Evolutionary conservation across 2,888 invertebrate genomes (phyloP), one percentile per base, ranked within the genome.

Genomic region (Macropis europaea): DNA sequence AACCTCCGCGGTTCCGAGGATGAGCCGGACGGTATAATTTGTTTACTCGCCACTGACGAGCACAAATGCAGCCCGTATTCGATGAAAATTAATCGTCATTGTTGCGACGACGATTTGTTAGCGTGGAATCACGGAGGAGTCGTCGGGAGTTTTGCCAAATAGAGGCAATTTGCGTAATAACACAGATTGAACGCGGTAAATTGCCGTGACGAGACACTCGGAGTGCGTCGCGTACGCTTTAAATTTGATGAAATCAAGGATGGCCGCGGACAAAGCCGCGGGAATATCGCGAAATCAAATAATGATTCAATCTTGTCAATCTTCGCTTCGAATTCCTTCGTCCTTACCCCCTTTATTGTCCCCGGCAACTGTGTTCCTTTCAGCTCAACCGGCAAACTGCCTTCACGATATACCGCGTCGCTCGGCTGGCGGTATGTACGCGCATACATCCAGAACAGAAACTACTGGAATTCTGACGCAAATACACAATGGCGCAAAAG

Each of bases 281-380:
- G 22, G 19, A 15, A 30, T 15, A 6, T 15, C 13, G n/a, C 45
- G 22, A 64, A 57, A 26, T 52, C 40, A 28, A 53, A 47, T 60
- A 48, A 59, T 62, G 53, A 72, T 62, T 62, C 38, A 47, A 68
- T 68, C 61, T 47, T 34, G 68, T 28, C 71, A 24, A 62, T 72
- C 62, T 28, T n/a, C 19, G 19, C 7, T 9, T 32, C n/a, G 30
- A 45, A 50, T 32, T 32, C 26, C 42, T 17, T 40, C 24, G 32
- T 36, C 34, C 59, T 38, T 36, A 13, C 50, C 43, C 59, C 34
- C 22, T 22, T 62, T 68, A 68, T 72, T 62, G 56, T 53, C 7
- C 52, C 26, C n/a, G n/a, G n/a, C n/a, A 30, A 4, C 43, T 9
- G 3, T 30, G 32, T 26, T 34, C 60, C 48, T 61, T 61, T 60